Evolutionary conservation across 2,113 vertebrate species (phyloP).

Genomic region (Rissa tridactyla): DNA sequence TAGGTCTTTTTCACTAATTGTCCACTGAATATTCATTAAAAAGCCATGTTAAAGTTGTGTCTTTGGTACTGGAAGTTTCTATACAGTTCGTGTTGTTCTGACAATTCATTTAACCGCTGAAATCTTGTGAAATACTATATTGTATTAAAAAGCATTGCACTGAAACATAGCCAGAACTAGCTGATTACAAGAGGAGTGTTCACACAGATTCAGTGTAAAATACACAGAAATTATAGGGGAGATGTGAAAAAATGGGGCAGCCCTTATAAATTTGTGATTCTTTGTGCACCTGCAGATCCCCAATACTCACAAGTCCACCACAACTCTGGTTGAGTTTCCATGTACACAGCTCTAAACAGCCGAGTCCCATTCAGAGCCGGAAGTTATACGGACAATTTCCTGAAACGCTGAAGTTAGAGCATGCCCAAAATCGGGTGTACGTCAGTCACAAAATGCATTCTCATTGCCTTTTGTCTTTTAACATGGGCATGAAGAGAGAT

Average conservation of each 20-base stretch:
- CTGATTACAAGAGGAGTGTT: neutral
- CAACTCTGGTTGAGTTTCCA: neutral
- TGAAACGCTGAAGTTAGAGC: neutral
- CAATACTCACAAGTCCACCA: neutral
- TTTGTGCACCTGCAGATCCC: neutral
- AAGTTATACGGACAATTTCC: neutral
- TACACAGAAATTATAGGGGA: neutral
- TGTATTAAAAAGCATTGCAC: neutral
- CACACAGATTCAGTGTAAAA: neutral
- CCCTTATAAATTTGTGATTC: neutral
- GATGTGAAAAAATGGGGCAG: neutral
- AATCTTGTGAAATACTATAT: neutral
- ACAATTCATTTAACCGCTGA: neutral
- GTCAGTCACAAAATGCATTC: neutral
- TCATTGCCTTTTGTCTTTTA: neutral
- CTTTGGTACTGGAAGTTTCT: neutral
- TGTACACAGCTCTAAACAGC: accelerated
- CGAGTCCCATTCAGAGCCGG: neutral
- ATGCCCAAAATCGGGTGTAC: neutral
- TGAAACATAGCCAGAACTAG: neutral
- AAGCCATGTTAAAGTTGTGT: neutral
- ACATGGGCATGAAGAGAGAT: neutral
- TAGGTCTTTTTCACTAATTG: neutral
- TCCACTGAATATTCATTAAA: neutral
- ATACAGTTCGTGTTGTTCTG: neutral